These are phyloP conservation scores for Trissolcus brochymenae DNA, from an alignment of 2,888 invertebrate species.

Conservation along the genomic window DNA sequence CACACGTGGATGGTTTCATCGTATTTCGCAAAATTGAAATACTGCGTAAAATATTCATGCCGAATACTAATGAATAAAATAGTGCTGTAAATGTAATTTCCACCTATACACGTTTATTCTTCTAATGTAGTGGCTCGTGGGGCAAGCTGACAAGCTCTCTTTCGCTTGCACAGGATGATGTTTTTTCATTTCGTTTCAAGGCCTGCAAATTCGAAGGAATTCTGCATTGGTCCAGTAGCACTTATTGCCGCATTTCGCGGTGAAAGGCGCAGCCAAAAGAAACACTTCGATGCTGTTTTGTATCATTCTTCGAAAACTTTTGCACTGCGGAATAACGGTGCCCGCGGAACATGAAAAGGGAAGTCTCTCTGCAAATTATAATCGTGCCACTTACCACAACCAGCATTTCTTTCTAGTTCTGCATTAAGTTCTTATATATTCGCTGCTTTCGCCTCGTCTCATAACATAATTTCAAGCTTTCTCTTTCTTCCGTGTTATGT, in stretches of 20 bases:
- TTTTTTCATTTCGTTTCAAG: background rate
- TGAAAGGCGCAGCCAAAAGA: constrained; percentile 43
- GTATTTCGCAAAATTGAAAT: constrained; percentile 42
- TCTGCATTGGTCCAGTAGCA: constrained; percentile 25
- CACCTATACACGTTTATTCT: background rate
- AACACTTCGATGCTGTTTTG: constrained; percentile 49
- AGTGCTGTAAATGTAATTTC: constrained; percentile 24
- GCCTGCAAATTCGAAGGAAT: too few species aligned
- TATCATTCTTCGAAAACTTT: constrained; percentile 51
- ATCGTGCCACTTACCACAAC: constrained; percentile 69
- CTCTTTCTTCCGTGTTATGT: constrained; percentile 5
- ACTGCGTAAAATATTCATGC: constrained; percentile 44
- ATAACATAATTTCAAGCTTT: constrained; percentile 2
- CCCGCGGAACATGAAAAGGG: constrained; percentile 46
- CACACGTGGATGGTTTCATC: constrained; percentile 44
- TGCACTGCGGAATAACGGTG: constrained; percentile 27
- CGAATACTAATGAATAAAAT: constrained; percentile 44
- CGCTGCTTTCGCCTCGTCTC: constrained; percentile 26
- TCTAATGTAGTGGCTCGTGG: background rate
- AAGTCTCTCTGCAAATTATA: constrained; percentile 68
- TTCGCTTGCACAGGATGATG: background rate
- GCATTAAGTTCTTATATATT: constrained; percentile 53
- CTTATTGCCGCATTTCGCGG: constrained; percentile 36
- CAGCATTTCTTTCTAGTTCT: constrained; percentile 58
- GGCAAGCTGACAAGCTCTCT: background rate